These are phyloP conservation scores for Petromus typicus DNA, from an alignment of 2,113 vertebrate species.

Conservation along the genomic window DNA sequence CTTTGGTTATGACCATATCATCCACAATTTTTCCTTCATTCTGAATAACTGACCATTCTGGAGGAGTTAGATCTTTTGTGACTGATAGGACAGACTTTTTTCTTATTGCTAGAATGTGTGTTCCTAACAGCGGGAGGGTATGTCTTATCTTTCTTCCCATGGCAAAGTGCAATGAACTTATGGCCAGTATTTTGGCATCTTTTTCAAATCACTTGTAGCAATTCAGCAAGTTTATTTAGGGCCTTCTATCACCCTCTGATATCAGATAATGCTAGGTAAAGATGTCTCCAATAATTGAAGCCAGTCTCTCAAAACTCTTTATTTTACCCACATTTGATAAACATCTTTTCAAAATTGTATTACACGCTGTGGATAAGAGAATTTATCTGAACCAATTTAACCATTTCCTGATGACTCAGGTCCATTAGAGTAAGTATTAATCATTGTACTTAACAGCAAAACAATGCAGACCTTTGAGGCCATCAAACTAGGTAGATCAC, in stretches of 20 bases:
- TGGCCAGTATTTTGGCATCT: background rate
- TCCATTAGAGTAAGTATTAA: constrained; percentile 61
- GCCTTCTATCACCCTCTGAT: background rate
- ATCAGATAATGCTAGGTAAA: background rate
- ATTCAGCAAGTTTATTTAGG: background rate
- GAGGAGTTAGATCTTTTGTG: background rate
- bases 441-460: constrained; percentile 59
- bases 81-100: background rate
- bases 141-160: background rate
- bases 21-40: background rate
- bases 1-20: background rate
- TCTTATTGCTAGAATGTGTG: background rate
- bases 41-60: background rate
- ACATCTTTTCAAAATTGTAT: constrained; percentile 69
- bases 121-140: background rate
- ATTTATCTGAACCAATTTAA: constrained; percentile 55
- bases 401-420: constrained; percentile 66
- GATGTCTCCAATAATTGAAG: constrained; percentile 31
- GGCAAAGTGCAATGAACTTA: background rate
- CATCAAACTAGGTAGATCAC: constrained; percentile 27
- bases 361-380: constrained; percentile 52
- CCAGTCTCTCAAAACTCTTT: constrained; percentile 46
- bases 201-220: constrained; percentile 10
- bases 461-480: constrained; percentile 39
- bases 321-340: constrained; percentile 62